Evolutionary conservation across 64 coral and sea anemone genomes (phyloP), one percentile per base, ranked within the genome.

Genomic region (Actinia tenebrosa): DNA sequence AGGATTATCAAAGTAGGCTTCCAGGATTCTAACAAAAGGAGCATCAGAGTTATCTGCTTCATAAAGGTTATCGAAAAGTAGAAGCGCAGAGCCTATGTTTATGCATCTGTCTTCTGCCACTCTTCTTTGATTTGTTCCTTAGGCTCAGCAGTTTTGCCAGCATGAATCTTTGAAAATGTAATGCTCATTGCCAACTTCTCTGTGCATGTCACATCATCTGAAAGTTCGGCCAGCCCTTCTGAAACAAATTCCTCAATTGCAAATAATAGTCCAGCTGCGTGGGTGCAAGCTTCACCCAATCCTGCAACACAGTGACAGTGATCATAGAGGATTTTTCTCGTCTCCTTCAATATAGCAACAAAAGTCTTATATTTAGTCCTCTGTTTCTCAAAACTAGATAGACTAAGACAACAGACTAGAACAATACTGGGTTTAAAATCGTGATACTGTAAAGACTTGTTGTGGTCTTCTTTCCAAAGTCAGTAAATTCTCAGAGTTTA

Each of bases 241-340:
- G 77, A 89, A 53, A 82, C 87, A 82, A 89, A 89, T 43, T 88
- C 69, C 75, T 78, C 75, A 62, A 89, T 89, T 16, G 87, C 77
- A 88, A 88, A 88, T 61, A 46, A 72, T 20, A 88, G 56, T n/a
- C 87, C 75, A 56, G 87, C 56, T 61, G 60, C 77, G 61, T 80
- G 86, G 58, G 72, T 88, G 18, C 86, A 80, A 78, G 52, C 71
- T 88, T 88, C 86, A 10, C 52, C 22, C 43, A 79, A 77, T 26
- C 86, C 86, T 56, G 86, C 86, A 6, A 88, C 86, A 60, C 68
- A 87, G 69, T 87, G 86, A 26, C 63, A 87, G 19, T 87, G 62
- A 25, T 64, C 86, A 53, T 87, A 87, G 15, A 78, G 26, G 23
- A 78, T 66, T 20, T 86, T 87, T n/a, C 22, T 87, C 37, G 86